Evolutionary conservation across 2,113 vertebrate genomes (phyloP).

Genomic region (Mobula birostris): DNA sequence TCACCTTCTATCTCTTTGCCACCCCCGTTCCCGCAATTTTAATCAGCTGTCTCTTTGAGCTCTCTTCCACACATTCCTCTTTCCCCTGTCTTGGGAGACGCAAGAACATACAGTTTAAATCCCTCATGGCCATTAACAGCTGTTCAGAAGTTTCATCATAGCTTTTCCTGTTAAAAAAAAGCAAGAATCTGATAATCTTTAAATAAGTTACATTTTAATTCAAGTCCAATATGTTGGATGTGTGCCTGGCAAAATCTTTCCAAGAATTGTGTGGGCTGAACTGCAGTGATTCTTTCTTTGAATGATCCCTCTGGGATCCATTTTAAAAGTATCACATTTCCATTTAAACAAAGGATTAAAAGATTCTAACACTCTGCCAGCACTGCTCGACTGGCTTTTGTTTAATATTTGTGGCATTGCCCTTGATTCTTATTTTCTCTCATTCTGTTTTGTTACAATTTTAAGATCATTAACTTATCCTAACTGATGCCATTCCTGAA

Average conservation of each 20-base stretch:
- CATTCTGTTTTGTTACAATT: not conserved
- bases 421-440: not conserved
- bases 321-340: not conserved
- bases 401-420: not conserved
- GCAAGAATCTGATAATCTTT: not conserved
- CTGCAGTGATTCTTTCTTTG: not conserved
- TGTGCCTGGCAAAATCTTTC: conserved; percentile 4
- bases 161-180: conserved; percentile 17
- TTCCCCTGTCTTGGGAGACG: no score
- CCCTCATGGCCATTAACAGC: not conserved
- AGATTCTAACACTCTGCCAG: not conserved
- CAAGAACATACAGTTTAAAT: not conserved
- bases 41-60: not conserved
- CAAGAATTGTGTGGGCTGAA: conserved; percentile 29
- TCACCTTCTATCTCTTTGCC: not conserved
- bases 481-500: not conserved
- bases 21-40: not conserved
- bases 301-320: not conserved
- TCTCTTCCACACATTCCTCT: not conserved
- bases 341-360: not conserved
- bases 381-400: not conserved
- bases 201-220: not conserved
- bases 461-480: no score
- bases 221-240: not conserved
- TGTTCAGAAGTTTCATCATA: not conserved